Evolutionary conservation across 2,113 vertebrate species (phyloP).

Genomic region (Pionites leucogaster): DNA sequence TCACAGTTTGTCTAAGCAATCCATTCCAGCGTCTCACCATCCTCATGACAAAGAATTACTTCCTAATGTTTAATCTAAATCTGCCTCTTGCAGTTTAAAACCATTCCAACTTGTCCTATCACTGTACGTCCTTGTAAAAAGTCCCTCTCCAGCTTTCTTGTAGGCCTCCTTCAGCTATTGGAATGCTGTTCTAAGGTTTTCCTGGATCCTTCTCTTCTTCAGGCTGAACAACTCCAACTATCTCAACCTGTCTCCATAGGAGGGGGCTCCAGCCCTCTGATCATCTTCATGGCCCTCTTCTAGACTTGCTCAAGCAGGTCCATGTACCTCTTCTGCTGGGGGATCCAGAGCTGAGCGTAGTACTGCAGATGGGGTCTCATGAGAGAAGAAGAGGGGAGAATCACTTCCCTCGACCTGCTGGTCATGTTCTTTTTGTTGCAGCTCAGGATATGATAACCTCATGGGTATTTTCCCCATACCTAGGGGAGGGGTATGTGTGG

Average conservation of each 20-base stretch:
- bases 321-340: not conserved
- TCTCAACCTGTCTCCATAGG: not conserved
- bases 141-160: not conserved
- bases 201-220: not conserved
- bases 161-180: not conserved
- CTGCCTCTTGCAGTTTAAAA: not conserved
- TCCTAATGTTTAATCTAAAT: not conserved
- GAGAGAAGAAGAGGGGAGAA: not conserved
- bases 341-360: not conserved
- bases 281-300: not conserved
- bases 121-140: not conserved
- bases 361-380: not conserved
- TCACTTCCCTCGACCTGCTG: not conserved
- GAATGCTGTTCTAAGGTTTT: not conserved
- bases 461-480: not conserved
- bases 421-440: not conserved
- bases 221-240: not conserved
- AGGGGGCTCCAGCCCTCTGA: not conserved
- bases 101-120: not conserved
- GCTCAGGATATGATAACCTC: not conserved
- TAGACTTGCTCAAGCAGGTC: not conserved
- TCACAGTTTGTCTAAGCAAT: not conserved
- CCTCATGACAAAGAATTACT: not conserved
- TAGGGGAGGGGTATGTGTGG: not conserved
- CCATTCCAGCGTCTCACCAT: not conserved